Evolutionary conservation across 2,113 vertebrate genomes (phyloP), one percentile per base, ranked within the genome.

Genomic region (Neomonachus schauinslandi): DNA sequence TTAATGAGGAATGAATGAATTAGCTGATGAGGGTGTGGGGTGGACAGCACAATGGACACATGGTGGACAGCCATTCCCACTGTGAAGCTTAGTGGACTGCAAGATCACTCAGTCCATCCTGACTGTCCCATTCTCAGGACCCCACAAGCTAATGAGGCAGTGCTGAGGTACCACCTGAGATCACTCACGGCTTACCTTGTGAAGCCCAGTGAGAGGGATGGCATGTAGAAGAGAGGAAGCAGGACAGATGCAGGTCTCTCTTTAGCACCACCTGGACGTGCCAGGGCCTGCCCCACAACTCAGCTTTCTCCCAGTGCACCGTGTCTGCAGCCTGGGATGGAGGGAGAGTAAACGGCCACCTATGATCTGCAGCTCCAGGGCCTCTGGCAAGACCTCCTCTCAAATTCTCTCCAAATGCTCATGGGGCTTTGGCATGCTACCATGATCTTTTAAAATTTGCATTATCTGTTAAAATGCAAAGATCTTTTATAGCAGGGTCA

Each of bases 401-500:
- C 46, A n/a, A 61, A 46, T 46, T 85, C 53, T 92, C 51, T 93
- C 49, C 21, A 36, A 67, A 19, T 7, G 42, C 22, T 13, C 46
- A 14, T 24, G 16, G 18, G 19, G 24, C n/a, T 71, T 71, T 72
- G 51, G 19, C 4, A 11, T 11, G 42, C 31, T 31, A 13, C 16
- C 18, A 10, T 53, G 46, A 46, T 39, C 31, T 53, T 51, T 80
- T 67, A 51, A 69, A 72, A 8, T 94, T 63, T 90, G 76, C 18
- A 22, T 55, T 61, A 77, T 71, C 63, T 82, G 11, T 88, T 83
- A 96, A 94, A 86, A 95, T 81, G 61, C 57, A 88, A 88, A 69
- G 24, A 46, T 65, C 10, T 69, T 55, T 89, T 76, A 71, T 76
- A 71, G 4, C 49, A 42, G 51, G 21, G 14, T 39, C 46, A 94